phyloP scores from a whole-genome alignment of 2,797 vertebrate species.

The Bradypus variegatus region DNA sequence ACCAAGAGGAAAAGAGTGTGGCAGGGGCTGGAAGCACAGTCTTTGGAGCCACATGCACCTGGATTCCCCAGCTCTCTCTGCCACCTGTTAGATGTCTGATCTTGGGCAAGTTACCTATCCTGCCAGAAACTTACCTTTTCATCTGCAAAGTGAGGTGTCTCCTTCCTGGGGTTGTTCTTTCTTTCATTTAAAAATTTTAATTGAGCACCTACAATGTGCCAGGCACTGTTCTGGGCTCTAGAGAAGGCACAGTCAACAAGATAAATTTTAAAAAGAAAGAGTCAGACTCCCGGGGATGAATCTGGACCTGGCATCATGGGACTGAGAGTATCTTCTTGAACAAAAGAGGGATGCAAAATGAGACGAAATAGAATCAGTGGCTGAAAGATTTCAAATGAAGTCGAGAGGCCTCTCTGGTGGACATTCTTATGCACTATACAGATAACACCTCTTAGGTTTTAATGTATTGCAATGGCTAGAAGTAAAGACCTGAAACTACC shows the following conservation, averaged over 20 bases:
- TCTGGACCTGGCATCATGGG: too few relatives aligned
- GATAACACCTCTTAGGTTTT: too few relatives aligned
- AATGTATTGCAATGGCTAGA: too few relatives aligned
- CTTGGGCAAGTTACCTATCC: background rate
- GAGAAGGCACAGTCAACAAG: background rate
- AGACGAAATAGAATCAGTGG: too few relatives aligned
- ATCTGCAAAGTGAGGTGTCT: background rate
- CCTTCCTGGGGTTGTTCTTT: background rate
- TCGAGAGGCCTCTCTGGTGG: too few relatives aligned
- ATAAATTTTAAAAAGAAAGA: too few relatives aligned
- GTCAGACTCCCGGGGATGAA: too few relatives aligned
- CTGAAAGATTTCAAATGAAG: too few relatives aligned
- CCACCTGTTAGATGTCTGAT: background rate
- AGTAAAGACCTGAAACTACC: too few relatives aligned
- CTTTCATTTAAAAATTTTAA: background rate
- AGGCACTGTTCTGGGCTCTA: background rate
- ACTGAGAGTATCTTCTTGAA: too few relatives aligned
- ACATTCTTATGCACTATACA: too few relatives aligned
- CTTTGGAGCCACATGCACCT: background rate
- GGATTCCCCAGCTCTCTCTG: background rate
- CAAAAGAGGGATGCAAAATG: too few relatives aligned
- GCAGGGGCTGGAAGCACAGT: background rate
- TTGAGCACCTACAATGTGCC: background rate
- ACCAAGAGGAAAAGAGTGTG: background rate
- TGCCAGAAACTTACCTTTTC: background rate